These are phyloP conservation scores for Notarius lentiginosus DNA, from an alignment of 2,113 vertebrate species.

Conservation along the genomic window DNA sequence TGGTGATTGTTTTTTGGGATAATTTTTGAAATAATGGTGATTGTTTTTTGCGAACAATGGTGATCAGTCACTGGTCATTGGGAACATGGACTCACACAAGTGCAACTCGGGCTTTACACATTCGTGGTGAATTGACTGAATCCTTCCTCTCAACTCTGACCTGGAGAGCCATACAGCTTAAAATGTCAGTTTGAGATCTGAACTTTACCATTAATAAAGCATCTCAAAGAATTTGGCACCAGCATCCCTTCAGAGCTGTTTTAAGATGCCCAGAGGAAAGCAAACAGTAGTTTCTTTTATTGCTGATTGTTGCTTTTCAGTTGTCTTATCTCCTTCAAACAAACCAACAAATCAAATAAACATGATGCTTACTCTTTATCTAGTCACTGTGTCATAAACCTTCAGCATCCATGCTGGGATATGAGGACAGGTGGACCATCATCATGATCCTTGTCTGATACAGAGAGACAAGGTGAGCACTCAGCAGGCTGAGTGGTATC, in stretches of 20 bases:
- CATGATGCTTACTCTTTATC: not conserved
- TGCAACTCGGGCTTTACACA: too few species aligned
- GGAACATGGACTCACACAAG: too few species aligned
- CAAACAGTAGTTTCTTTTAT: not conserved
- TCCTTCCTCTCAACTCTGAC: too few species aligned
- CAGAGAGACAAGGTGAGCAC: slow-evolving; percentile 27
- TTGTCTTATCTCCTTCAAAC: not conserved
- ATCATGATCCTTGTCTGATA: not conserved
- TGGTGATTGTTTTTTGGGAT: too few species aligned
- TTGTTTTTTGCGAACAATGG: not conserved
- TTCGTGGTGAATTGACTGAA: too few species aligned
- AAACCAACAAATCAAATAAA: slow-evolving; percentile 21
- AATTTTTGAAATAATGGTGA: too few species aligned
- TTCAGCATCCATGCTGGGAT: not conserved
- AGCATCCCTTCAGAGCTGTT: not conserved
- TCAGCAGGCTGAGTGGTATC: slow-evolving; percentile 22
- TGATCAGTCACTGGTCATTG: not conserved
- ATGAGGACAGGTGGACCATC: not conserved
- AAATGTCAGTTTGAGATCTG: not conserved
- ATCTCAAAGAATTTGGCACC: not conserved
- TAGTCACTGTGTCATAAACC: slow-evolving; percentile 3
- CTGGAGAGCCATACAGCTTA: too few species aligned
- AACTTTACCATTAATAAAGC: not conserved
- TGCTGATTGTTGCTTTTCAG: not conserved
- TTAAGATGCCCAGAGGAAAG: not conserved